Evolutionary conservation across 2,888 invertebrate genomes (phyloP).

Genomic region (Blastobasis lacticolella): DNA sequence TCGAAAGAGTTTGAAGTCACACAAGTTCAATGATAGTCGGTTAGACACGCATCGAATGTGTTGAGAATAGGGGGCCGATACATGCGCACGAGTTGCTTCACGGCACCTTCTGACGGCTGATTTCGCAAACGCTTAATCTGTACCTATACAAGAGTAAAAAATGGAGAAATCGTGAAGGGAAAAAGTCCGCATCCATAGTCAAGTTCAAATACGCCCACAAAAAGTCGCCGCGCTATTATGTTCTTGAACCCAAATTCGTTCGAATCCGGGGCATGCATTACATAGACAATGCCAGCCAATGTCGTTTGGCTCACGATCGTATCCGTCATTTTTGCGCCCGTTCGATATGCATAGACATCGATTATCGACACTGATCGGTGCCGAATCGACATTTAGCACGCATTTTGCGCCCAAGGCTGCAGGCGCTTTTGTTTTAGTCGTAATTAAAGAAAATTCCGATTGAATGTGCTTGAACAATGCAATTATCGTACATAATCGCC

Average conservation of each 20-base stretch:
- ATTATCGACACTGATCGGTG: conserved; percentile 45
- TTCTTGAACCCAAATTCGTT: conserved; percentile 56
- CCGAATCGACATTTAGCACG: conserved; percentile 35
- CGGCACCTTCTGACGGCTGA: neutral
- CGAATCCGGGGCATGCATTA: conserved; percentile 53
- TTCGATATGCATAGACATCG: conserved; percentile 30
- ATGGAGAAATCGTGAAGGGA: neutral
- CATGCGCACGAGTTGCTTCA: neutral
- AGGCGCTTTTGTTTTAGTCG: conserved; percentile 25
- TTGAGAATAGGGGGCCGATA: conserved; percentile 18
- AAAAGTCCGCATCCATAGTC: neutral
- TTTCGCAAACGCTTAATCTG: neutral
- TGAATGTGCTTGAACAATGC: conserved; percentile 3
- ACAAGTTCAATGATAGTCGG: conserved; percentile 55
- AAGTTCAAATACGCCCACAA: conserved; percentile 18
- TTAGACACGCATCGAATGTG: conserved; percentile 6
- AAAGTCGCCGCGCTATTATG: conserved; percentile 16
- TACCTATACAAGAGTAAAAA: neutral
- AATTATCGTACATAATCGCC: neutral
- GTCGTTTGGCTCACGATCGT: conserved; percentile 54
- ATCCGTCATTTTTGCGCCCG: conserved; percentile 43
- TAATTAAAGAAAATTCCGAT: conserved; percentile 10
- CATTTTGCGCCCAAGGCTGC: conserved; percentile 35
- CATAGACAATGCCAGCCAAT: conserved; percentile 57
- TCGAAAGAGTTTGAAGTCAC: conserved; percentile 32